Evolutionary conservation across 2,113 vertebrate genomes (phyloP), one percentile per base, ranked within the genome.

Genomic region (Fukomys damarensis): DNA sequence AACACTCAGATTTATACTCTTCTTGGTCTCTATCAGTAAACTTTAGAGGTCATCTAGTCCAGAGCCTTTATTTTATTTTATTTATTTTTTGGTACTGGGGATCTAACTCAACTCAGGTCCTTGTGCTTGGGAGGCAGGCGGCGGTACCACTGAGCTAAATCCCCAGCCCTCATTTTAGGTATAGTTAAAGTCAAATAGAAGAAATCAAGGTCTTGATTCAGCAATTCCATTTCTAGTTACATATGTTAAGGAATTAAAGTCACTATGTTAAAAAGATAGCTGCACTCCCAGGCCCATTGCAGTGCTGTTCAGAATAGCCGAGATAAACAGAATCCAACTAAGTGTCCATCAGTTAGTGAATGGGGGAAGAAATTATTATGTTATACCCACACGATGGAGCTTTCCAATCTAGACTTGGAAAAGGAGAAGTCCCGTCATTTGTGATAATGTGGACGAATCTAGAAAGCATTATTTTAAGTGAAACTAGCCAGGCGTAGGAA

Each of bases 141-240:
- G n/a, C n/a, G n/a, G n/a, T n/a, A n/a, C n/a, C n/a, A n/a, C n/a
- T n/a, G n/a, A n/a, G n/a, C n/a, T n/a, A n/a, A n/a, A n/a, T n/a
- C n/a, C n/a, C n/a, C n/a, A n/a, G n/a, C n/a, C n/a, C n/a, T 76
- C 79, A 41, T 81, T 91, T 89, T 41, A 91, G 63, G 43, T 54
- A 24, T 22, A 38, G 41, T 72, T 9, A 83, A 79, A 85, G 59
- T 77, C 52, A 86, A 72, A 16, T 4, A 77, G 90, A 84, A 96
- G 79, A 61, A 66, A 65, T 24, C 76, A 80, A 66, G 35, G 35
- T 81, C 61, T 38, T 9, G 13, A 52, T 52, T 26, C 41, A 52
- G 43, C 72, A 38, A 79, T 79, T 35, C 32, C 32, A 20, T 46
- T 17, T 52, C 13, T 52, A 46, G 32, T 3, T 38, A 19, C 38